phyloP scores from a whole-genome alignment of 2,888 invertebrate genomes.

The Leptura quadrifasciata region DNA sequence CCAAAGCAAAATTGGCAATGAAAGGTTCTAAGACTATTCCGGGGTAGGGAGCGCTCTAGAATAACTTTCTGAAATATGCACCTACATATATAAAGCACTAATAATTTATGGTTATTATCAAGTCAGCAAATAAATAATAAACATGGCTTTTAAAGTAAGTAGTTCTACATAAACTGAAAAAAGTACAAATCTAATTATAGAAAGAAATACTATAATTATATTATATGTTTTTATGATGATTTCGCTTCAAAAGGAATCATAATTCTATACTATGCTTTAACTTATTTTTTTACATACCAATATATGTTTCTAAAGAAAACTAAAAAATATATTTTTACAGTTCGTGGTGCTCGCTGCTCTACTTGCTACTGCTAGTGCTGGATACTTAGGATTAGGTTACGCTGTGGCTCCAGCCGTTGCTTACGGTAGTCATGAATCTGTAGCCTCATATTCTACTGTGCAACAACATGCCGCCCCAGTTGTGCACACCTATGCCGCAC shows the following conservation, averaged over 20 bases:
- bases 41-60: slow-evolving; percentile 42
- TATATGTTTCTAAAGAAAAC: too few species aligned
- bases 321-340: slow-evolving; percentile 40
- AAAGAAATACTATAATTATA: too few species aligned
- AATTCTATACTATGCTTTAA: too few species aligned
- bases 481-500: slow-evolving; percentile 10
- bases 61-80: slow-evolving; percentile 49
- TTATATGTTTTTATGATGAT: too few species aligned
- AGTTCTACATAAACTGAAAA: not conserved
- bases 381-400: slow-evolving; percentile 44
- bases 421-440: slow-evolving; percentile 3
- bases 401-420: slow-evolving; percentile 27
- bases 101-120: not conserved
- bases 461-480: slow-evolving; percentile 25
- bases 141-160: slow-evolving; percentile 64
- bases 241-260: too few species aligned
- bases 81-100: slow-evolving; percentile 19
- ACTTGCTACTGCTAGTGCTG: slow-evolving; percentile 52
- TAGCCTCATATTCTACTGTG: slow-evolving; percentile 31
- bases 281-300: too few species aligned
- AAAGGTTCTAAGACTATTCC: slow-evolving; percentile 47
- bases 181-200: not conserved
- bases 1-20: slow-evolving; percentile 36
- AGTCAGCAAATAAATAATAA: slow-evolving; percentile 51
- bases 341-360: slow-evolving; percentile 51